phyloP scores from a whole-genome alignment of 2,797 vertebrate species.

The Catostomus latipinnis region DNA sequence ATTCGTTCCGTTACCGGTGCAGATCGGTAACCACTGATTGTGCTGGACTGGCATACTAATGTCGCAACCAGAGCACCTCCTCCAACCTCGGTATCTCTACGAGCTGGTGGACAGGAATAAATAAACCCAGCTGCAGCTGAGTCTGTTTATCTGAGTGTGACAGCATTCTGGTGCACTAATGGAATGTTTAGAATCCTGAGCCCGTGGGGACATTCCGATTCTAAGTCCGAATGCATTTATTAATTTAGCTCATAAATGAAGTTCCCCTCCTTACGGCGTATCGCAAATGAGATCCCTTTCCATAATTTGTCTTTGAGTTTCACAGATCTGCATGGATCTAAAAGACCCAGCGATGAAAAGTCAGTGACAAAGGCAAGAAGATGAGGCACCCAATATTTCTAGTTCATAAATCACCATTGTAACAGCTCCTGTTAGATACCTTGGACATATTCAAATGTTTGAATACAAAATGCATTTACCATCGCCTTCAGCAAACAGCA shows the following conservation, averaged over 20 bases:
- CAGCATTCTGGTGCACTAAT: conserved; percentile 46
- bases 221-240: conserved; percentile 55
- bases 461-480: conserved; percentile 35
- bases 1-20: conserved; percentile 15
- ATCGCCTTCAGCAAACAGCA: conserved; percentile 25
- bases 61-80: conserved; percentile 6
- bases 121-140: conserved; percentile 42
- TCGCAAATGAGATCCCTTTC: conserved; percentile 60
- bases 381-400: conserved; percentile 34
- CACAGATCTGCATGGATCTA: conserved; percentile 49
- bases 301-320: conserved; percentile 60
- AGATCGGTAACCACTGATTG: conserved; percentile 18
- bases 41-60: conserved; percentile 34
- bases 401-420: conserved; percentile 31
- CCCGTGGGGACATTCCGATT: conserved; percentile 53
- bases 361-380: conserved; percentile 32
- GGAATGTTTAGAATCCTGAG: conserved; percentile 57
- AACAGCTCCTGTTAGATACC: conserved; percentile 41
- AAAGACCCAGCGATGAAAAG: conserved; percentile 32
- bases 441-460: conserved; percentile 29
- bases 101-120: conserved; percentile 46
- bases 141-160: conserved; percentile 43
- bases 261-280: conserved; percentile 51
- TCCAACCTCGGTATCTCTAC: conserved; percentile 18
- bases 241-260: conserved; percentile 61